Conservation (phyloP, 2,113 vertebrate species). For the Todiramphus chloris region DNA sequence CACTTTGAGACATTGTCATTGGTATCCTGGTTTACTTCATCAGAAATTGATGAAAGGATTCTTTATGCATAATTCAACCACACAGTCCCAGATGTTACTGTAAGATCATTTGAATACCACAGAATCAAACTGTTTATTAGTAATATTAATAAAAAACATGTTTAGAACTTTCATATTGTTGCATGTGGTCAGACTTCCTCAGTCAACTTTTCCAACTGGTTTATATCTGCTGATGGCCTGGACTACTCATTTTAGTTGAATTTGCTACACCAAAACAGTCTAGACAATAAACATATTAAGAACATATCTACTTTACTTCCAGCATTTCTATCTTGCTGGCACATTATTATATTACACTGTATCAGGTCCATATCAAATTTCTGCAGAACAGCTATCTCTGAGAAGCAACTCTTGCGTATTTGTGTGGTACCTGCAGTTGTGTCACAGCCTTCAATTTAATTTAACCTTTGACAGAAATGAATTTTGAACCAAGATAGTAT, state of each 20-base stretch:
- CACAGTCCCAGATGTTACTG: not conserved
- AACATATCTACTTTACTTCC: not conserved
- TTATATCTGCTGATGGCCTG: not conserved
- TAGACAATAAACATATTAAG: not conserved
- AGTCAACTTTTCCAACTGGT: not conserved
- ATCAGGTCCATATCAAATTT: not conserved
- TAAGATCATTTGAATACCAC: not conserved
- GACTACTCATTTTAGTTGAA: not conserved
- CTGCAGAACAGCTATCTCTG: not conserved
- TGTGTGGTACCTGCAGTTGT: not conserved
- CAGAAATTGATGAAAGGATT: not conserved
- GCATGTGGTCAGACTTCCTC: not conserved
- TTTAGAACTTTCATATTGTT: not conserved
- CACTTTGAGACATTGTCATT: not conserved
- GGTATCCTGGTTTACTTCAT: not conserved
- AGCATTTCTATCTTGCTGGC: not conserved
- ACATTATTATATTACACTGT: not conserved
- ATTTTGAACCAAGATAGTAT: not conserved
- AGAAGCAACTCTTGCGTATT: not conserved
- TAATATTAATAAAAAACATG: not conserved
- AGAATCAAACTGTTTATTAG: not conserved
- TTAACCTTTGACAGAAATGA: not conserved
- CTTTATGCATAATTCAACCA: not conserved
- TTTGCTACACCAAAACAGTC: not conserved
- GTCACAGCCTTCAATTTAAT: not conserved